phyloP scores from a whole-genome alignment of 35 echinoderm and acorn worm genomes.

The Stichopus chloronotus region DNA sequence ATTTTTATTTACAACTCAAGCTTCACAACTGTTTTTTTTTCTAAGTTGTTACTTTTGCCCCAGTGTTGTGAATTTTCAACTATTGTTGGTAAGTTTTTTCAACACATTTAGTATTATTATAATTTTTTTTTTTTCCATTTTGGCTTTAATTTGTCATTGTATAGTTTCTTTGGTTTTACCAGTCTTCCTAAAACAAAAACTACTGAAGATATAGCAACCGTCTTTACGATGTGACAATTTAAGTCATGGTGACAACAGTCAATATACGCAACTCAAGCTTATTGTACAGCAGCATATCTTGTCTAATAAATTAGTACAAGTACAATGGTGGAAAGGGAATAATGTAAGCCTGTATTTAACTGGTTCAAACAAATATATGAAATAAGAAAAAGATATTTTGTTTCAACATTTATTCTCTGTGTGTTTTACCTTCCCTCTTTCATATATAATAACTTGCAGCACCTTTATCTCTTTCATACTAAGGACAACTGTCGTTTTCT shows the following conservation, averaged over 20 bases:
- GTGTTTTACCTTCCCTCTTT: not conserved
- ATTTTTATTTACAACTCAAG: constrained; percentile 18
- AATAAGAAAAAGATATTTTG: not conserved
- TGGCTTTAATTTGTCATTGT: no score
- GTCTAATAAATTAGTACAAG: constrained; percentile 5
- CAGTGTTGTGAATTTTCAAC: not conserved
- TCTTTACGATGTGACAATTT: not conserved
- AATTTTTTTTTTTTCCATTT: not conserved
- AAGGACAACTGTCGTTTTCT: no score
- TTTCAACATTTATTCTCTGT: not conserved
- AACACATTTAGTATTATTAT: not conserved
- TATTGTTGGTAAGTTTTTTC: not conserved
- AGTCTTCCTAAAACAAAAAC: constrained; percentile 2
- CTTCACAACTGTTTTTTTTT: not conserved
- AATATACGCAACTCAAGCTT: not conserved
- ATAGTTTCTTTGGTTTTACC: not conserved
- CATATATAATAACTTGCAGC: no score
- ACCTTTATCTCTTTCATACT: no score
- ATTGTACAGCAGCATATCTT: constrained; percentile 4
- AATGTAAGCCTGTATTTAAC: constrained; percentile 23
- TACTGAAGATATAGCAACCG: constrained; percentile 15
- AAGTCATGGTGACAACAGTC: not conserved
- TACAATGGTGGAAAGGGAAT: constrained; percentile 12
- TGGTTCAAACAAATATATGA: not conserved
- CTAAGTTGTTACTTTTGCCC: not conserved